Base-by-base conservation (phyloP, 2,797 vertebrate species). In the Parambassis ranga region DNA sequence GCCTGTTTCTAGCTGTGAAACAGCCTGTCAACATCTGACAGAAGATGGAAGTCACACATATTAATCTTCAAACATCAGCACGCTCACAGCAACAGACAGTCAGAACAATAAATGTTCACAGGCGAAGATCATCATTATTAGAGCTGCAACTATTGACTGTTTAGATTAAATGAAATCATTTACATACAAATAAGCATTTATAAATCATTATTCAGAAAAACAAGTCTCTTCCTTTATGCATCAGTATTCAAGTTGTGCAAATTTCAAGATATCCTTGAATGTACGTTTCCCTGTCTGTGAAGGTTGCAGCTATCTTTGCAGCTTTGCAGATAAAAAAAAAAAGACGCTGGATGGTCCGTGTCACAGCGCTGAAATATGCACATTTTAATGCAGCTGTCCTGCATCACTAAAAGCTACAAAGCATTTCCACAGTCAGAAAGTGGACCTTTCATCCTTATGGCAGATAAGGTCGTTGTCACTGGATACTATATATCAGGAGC, bases 401-500 rank as follows among this genome's bases (percentile, higher is more conserved):
- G 10, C 20, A 43, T 57, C 42, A 57, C 24, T 23, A 48, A 47
- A n/a, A 61, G 33, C 20, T 44, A 7, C 46, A 28, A 13, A 2
- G 49, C 31, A 2, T 46, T 52, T 31, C 46, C 2, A 16, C 32
- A 48, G 35, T 19, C 48, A 18, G 47, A 43, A 15, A 4, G n/a
- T 33, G 35, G 71, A 22, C 24, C 27, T 19, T 72, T 62, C 42
- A 32, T 51, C 38, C 20, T n/a, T 39, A 44, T 64, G 59, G 66
- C 59, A 13, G 56, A 42, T 41, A 13, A 69, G 30, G 65, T 24
- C n/a, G 11, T 36, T 62, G 30, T 55, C 41, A 60, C 20, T 42
- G 23, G 16, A 67, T 63, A 44, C 55, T 15, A 22, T 71, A 39
- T 4, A 50, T 72, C 52, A 20, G 7, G 15, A 10, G 14, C 28